phyloP scores from a whole-genome alignment of 2,113 vertebrate genomes.

The Zeus faber region DNA sequence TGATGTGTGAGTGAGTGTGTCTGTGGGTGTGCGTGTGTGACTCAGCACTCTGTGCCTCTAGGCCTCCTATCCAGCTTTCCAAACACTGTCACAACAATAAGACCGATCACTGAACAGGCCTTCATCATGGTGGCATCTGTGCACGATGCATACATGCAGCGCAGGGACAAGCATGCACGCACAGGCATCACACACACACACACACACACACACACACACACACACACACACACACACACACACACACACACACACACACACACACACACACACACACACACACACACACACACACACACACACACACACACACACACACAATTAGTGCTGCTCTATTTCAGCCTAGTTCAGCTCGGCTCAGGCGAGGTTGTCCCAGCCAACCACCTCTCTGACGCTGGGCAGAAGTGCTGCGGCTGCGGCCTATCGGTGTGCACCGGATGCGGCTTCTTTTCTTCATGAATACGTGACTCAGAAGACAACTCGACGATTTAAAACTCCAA shows the following conservation, averaged over 20 bases:
- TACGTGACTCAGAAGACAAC: too few relatives aligned
- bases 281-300: too few relatives aligned
- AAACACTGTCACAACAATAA: slow-evolving; percentile 70
- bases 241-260: too few relatives aligned
- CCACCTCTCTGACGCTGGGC: slow-evolving; percentile 6
- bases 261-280: too few relatives aligned
- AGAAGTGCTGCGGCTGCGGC: not conserved
- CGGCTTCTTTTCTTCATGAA: too few relatives aligned
- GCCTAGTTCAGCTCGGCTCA: slow-evolving; percentile 10
- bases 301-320: not conserved
- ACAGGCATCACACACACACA: slow-evolving; percentile 34
- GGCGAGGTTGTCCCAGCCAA: slow-evolving; percentile 2
- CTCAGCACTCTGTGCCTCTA: too few relatives aligned
- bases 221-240: too few relatives aligned
- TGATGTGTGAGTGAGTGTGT: slow-evolving; percentile 23
- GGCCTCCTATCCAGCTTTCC: slow-evolving; percentile 38
- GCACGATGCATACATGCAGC: too few relatives aligned
- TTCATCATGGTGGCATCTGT: slow-evolving; percentile 62
- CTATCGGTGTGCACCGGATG: not conserved
- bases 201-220: slow-evolving; percentile 17
- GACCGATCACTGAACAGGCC: slow-evolving; percentile 51
- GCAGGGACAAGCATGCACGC: too few relatives aligned
- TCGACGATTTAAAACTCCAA: too few relatives aligned
- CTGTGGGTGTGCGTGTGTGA: slow-evolving; percentile 18
- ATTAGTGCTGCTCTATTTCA: slow-evolving; percentile 70